phyloP scores from a whole-genome alignment of 53 echinoderm and acorn worm species.

The Astropecten irregularis region DNA sequence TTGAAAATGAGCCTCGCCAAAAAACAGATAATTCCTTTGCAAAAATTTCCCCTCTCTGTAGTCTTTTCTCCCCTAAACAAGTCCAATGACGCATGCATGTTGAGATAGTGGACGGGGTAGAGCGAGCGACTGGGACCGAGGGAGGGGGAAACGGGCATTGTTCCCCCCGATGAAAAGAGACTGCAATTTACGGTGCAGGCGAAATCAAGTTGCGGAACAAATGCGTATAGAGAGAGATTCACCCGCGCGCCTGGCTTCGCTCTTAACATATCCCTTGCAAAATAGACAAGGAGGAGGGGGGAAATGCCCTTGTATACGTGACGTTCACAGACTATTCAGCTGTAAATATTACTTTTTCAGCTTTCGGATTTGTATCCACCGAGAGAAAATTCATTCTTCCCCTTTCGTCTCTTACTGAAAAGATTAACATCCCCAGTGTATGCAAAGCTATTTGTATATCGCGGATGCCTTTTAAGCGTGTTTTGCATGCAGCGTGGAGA shows the following conservation, averaged over 20 bases:
- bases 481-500: neutral
- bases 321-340: slow-evolving; percentile 44
- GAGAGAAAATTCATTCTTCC: slow-evolving; percentile 7
- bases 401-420: neutral
- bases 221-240: slow-evolving; percentile 1
- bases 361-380: slow-evolving; percentile 22
- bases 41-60: slow-evolving; percentile 20
- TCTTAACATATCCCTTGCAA: slow-evolving; percentile 10
- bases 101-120: slow-evolving; percentile 6
- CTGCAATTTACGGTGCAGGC: slow-evolving; percentile 50
- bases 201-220: slow-evolving; percentile 51
- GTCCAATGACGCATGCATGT: slow-evolving; percentile 37
- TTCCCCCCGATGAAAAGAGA: slow-evolving; percentile 43
- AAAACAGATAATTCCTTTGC: slow-evolving; percentile 29
- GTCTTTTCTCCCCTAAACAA: slow-evolving; percentile 23
- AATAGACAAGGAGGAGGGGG: too few relatives aligned
- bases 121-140: slow-evolving; percentile 29
- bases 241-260: slow-evolving; percentile 9
- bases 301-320: slow-evolving; percentile 17
- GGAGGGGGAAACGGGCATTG: slow-evolving; percentile 58
- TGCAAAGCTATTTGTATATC: slow-evolving; percentile 46
- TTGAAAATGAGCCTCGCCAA: slow-evolving; percentile 38
- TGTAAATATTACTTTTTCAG: slow-evolving; percentile 33
- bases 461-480: slow-evolving; percentile 49
- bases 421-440: slow-evolving; percentile 30